phyloP scores from a whole-genome alignment of 2,797 vertebrate species.

The Tamandua tetradactyla region DNA sequence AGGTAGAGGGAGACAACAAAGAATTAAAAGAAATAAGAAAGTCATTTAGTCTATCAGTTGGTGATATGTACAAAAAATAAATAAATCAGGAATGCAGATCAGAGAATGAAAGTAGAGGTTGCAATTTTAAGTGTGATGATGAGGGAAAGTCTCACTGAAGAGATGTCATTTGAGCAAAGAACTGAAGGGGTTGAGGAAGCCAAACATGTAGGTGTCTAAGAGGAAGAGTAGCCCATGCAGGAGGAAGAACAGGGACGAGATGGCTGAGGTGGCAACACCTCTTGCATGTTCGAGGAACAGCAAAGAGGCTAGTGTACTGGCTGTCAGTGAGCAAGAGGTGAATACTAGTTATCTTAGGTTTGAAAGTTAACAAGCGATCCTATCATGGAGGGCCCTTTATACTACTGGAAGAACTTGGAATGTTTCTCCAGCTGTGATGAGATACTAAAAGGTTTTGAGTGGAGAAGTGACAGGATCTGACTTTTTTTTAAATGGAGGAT shows the following conservation, averaged over 20 bases:
- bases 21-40: not conserved
- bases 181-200: not conserved
- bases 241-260: not conserved
- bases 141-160: not conserved
- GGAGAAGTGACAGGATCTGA: not conserved
- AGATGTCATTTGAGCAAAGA: not conserved
- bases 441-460: not conserved
- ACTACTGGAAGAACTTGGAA: not conserved
- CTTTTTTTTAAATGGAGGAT: not conserved
- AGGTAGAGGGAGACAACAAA: not conserved
- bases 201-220: not conserved
- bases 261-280: not conserved
- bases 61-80: not conserved
- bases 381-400: not conserved
- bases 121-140: not conserved
- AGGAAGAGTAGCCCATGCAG: not conserved
- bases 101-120: not conserved
- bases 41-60: not conserved
- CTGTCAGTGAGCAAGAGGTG: not conserved
- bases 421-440: not conserved
- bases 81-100: not conserved
- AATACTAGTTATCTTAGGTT: not conserved
- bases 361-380: not conserved
- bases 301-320: not conserved
- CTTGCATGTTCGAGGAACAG: not conserved